Evolutionary conservation across 2,797 vertebrate genomes (phyloP).

Genomic region (Calcarius lapponicus): DNA sequence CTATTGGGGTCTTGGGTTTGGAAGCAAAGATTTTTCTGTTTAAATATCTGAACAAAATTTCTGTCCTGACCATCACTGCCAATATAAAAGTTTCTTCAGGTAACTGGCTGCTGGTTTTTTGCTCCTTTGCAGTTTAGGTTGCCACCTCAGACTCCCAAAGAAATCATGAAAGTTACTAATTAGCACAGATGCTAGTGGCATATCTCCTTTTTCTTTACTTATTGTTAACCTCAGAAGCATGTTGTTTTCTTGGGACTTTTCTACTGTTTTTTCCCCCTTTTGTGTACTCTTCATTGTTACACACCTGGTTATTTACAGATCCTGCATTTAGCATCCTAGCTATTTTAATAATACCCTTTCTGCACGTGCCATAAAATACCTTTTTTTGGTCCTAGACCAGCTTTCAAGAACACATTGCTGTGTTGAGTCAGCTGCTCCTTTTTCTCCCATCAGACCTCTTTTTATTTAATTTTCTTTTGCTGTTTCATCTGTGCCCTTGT

Average conservation of each 20-base stretch:
- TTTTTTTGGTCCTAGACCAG: background rate
- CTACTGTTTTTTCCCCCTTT: background rate
- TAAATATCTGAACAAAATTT: background rate
- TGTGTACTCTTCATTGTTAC: background rate
- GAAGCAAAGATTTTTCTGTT: background rate
- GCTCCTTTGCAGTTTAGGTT: background rate
- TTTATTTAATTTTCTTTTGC: background rate
- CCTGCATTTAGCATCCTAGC: background rate
- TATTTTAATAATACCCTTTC: slow-evolving; percentile 27
- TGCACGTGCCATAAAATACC: background rate
- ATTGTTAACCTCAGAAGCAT: background rate
- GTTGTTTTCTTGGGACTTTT: slow-evolving; percentile 7
- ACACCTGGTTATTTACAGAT: background rate
- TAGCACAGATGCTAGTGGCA: background rate
- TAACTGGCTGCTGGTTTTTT: slow-evolving; percentile 15
- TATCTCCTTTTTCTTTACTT: background rate
- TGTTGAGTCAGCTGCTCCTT: background rate
- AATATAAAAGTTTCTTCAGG: background rate
- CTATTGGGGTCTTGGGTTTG: background rate
- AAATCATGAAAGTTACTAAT: background rate
- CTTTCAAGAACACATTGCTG: background rate
- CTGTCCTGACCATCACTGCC: background rate
- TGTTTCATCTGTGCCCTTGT: background rate
- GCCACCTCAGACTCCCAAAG: background rate
- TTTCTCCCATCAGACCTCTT: background rate